Evolutionary conservation across 2,797 vertebrate genomes (phyloP).

Genomic region (Dendrocincla fuliginosa): DNA sequence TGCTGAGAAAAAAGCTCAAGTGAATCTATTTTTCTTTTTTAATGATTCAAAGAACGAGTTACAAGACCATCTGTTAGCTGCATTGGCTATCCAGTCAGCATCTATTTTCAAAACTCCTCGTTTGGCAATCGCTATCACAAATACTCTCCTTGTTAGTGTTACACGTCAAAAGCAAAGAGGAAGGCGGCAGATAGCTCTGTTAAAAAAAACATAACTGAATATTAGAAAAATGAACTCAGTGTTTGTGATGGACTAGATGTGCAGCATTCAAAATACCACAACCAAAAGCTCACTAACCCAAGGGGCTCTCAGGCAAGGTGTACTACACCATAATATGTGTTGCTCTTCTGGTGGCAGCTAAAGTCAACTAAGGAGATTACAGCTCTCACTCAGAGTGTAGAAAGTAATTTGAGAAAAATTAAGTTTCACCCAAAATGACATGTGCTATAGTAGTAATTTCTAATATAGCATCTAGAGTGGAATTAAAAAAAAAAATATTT

Average conservation of each 20-base stretch:
- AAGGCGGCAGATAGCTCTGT: neutral
- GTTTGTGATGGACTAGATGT: neutral
- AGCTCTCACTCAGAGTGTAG: rapidly evolving
- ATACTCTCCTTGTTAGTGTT: neutral
- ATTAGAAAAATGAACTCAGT: neutral
- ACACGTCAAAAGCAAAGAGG: neutral
- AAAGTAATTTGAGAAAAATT: neutral
- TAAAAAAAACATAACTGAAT: neutral
- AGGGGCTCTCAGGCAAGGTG: neutral
- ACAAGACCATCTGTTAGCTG: conserved; percentile 44
- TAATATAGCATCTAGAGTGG: rapidly evolving
- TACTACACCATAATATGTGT: too few species aligned
- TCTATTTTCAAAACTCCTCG: conserved; percentile 43
- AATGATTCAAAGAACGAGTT: conserved; percentile 7
- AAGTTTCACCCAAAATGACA: neutral
- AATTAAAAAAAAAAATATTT: neutral
- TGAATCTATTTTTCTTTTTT: conserved; percentile 53
- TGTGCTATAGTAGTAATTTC: neutral
- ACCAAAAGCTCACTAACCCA: neutral
- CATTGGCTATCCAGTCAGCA: conserved; percentile 31
- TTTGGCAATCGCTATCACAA: neutral
- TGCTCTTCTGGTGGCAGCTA: neutral
- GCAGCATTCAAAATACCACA: neutral
- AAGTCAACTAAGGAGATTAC: neutral
- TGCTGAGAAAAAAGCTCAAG: neutral